Conservation (phyloP, 2,888 invertebrate species). For the Xylota segnis region DNA sequence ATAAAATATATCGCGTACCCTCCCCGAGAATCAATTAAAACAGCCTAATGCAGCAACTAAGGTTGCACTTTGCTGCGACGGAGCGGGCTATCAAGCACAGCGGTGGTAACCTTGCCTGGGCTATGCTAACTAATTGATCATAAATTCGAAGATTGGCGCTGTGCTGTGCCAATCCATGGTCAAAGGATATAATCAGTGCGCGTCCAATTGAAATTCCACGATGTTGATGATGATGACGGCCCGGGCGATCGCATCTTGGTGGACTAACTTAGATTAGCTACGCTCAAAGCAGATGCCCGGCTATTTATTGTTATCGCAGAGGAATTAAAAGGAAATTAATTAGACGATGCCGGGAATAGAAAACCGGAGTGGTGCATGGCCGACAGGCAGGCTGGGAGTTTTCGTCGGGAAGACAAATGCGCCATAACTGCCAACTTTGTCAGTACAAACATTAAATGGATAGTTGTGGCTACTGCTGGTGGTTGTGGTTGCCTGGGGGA, state of each 20-base stretch:
- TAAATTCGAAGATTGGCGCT: conserved; percentile 67
- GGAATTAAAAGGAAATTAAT: conserved; percentile 68
- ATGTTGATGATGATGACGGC: conserved; percentile 35
- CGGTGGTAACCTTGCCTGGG: conserved; percentile 40
- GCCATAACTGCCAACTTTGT: conserved; percentile 56
- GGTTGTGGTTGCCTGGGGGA: neutral
- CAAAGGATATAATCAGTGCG: conserved; percentile 44
- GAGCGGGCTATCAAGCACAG: conserved; percentile 56
- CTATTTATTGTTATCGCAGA: conserved; percentile 69
- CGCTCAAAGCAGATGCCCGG: conserved; percentile 29
- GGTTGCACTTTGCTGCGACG: conserved; percentile 52
- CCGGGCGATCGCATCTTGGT: neutral
- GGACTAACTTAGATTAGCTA: conserved; percentile 7
- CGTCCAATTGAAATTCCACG: conserved; percentile 48
- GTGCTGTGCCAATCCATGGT: neutral
- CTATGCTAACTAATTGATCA: conserved; percentile 63
- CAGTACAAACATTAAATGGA: conserved; percentile 54
- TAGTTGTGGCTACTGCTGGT: conserved; percentile 10
- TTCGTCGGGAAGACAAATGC: conserved; percentile 43
- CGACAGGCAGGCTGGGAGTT: conserved; percentile 3
- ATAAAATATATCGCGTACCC: conserved; percentile 38
- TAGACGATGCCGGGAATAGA: conserved; percentile 30
- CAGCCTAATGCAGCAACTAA: conserved; percentile 59
- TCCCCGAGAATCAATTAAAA: conserved; percentile 65
- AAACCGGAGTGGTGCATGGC: neutral